Evolutionary conservation across 2,113 vertebrate genomes (phyloP).

Genomic region (Dasyprocta punctata): DNA sequence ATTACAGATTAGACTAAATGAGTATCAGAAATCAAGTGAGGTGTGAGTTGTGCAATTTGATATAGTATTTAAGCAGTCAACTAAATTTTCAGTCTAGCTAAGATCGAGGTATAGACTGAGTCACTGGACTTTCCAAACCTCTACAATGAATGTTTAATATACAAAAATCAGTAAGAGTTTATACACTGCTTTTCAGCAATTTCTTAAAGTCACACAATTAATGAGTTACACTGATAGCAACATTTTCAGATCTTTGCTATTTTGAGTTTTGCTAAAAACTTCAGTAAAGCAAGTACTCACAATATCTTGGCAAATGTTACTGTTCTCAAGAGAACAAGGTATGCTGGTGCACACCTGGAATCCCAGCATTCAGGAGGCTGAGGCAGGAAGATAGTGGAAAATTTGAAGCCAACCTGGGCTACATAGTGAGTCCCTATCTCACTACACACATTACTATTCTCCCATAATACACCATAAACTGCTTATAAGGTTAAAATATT

Average conservation of each 20-base stretch:
- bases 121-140: not conserved
- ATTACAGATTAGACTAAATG: not conserved
- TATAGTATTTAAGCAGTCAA: not conserved
- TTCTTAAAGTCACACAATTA: not conserved
- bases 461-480: not conserved
- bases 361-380: not conserved
- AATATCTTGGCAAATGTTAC: not conserved
- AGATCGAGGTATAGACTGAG: not conserved
- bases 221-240: not conserved
- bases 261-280: not conserved
- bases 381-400: not conserved
- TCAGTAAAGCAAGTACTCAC: not conserved
- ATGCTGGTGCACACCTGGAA: not conserved
- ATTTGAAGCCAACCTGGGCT: not conserved
- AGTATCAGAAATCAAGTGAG: not conserved
- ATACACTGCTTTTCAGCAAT: not conserved
- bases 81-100: not conserved
- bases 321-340: not conserved
- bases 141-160: not conserved
- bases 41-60: not conserved
- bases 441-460: not conserved
- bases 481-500: conserved; percentile 33
- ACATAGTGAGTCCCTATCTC: not conserved
- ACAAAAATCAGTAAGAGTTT: not conserved
- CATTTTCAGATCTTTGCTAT: not conserved